Evolutionary conservation across 30 jellyfish, hydroid and myxozoan species (phyloP).

Genomic region (Pelagia noctiluca): DNA sequence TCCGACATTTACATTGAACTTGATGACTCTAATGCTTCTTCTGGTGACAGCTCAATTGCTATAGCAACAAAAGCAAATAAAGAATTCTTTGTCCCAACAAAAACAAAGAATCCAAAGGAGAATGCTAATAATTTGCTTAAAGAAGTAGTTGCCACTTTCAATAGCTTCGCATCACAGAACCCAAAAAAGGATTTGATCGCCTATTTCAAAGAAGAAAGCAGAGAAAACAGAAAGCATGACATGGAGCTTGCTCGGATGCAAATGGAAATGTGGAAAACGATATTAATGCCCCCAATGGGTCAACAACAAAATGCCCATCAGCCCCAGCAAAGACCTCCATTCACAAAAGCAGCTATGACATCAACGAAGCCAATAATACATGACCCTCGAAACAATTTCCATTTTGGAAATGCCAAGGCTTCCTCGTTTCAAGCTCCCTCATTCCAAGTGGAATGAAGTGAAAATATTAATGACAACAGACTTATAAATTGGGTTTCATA

Average conservation of each 20-base stretch:
- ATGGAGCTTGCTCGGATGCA: slow-evolving; percentile 15
- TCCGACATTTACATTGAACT: not conserved
- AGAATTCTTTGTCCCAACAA: slow-evolving; percentile 17
- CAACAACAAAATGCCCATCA: slow-evolving; percentile 29
- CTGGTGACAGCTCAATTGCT: not conserved
- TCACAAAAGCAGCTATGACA: too few species aligned
- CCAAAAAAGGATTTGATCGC: not conserved
- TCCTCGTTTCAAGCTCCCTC: too few species aligned
- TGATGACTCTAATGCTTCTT: not conserved
- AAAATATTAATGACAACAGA: too few species aligned
- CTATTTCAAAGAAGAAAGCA: slow-evolving; percentile 30
- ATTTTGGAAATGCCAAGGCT: too few species aligned
- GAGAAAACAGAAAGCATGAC: slow-evolving; percentile 15
- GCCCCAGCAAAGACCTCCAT: too few species aligned
- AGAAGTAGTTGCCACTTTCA: slow-evolving; percentile 26
- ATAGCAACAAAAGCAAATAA: not conserved
- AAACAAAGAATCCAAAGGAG: not conserved
- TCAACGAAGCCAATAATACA: too few species aligned
- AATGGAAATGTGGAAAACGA: not conserved
- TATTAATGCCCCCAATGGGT: slow-evolving; percentile 4
- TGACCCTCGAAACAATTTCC: too few species aligned
- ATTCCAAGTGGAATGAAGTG: too few species aligned
- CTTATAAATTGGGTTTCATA: too few species aligned
- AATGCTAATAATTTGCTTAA: not conserved
- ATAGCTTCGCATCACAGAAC: slow-evolving; percentile 2